These are phyloP conservation scores for Gadopsis bispinosus DNA, from an alignment of 2,797 vertebrate species.

Conservation along the genomic window DNA sequence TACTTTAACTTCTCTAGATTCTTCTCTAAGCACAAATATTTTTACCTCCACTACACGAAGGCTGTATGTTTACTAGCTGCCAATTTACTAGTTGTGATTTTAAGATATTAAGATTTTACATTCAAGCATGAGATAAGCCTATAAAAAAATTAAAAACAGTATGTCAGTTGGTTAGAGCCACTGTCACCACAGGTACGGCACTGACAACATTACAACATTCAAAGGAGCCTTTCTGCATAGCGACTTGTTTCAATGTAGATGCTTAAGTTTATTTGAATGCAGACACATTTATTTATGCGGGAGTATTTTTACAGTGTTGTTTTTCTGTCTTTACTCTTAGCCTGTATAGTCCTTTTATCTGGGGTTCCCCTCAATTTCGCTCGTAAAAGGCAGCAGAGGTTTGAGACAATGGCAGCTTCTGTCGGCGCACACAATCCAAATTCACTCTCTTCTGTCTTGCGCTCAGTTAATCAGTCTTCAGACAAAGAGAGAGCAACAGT, in stretches of 20 bases:
- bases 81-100: not conserved
- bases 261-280: not conserved
- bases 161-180: not conserved
- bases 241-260: not conserved
- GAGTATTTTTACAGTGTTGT: not conserved
- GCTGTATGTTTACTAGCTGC: not conserved
- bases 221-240: not conserved
- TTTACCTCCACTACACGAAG: not conserved
- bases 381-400: slow-evolving; percentile 32
- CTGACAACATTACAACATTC: not conserved
- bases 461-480: slow-evolving; percentile 78
- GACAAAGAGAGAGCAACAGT: slow-evolving; percentile 80
- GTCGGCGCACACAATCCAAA: slow-evolving; percentile 62
- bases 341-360: slow-evolving; percentile 14
- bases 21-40: no score
- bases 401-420: slow-evolving; percentile 65
- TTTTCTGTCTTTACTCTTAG: not conserved
- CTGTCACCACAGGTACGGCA: not conserved
- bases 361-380: slow-evolving; percentile 21
- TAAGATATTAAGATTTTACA: not conserved
- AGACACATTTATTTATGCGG: not conserved
- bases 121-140: not conserved
- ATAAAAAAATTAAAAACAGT: not conserved
- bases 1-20: not conserved
- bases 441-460: slow-evolving; percentile 65